phyloP scores from a whole-genome alignment of 64 coral and sea anemone species.

The Pocillopora verrucosa region DNA sequence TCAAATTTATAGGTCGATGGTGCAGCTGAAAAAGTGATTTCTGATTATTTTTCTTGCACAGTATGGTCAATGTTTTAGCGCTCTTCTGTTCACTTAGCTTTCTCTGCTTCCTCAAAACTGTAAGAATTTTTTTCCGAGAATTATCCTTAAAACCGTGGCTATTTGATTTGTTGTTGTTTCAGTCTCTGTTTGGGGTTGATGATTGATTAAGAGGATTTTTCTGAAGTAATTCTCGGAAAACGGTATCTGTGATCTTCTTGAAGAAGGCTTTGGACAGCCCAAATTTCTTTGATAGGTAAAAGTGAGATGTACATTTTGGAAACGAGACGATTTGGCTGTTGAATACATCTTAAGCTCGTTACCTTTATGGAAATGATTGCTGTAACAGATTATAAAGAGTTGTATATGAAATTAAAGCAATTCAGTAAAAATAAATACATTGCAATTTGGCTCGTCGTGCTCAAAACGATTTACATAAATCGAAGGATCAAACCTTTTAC shows the following conservation, averaged over 20 bases:
- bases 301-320: not conserved
- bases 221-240: too few relatives aligned
- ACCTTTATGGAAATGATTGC: not conserved
- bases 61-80: too few relatives aligned
- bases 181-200: too few relatives aligned
- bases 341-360: not conserved
- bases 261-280: too few relatives aligned
- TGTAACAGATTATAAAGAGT: not conserved
- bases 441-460: not conserved
- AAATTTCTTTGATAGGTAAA: not conserved
- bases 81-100: too few relatives aligned
- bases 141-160: too few relatives aligned
- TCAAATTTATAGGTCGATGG: not conserved
- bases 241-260: too few relatives aligned
- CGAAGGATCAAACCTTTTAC: not conserved
- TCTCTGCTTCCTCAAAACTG: too few relatives aligned
- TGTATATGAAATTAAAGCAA: not conserved
- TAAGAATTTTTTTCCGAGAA: too few relatives aligned
- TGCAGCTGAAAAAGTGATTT: not conserved
- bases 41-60: not conserved
- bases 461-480: not conserved
- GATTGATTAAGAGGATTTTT: too few relatives aligned
- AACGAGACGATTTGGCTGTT: not conserved
- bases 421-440: conserved; percentile 1
- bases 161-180: too few relatives aligned